Base-by-base conservation (phyloP, 1,140 invertebrate genomes). In the Drosophila carrolli region DNA sequence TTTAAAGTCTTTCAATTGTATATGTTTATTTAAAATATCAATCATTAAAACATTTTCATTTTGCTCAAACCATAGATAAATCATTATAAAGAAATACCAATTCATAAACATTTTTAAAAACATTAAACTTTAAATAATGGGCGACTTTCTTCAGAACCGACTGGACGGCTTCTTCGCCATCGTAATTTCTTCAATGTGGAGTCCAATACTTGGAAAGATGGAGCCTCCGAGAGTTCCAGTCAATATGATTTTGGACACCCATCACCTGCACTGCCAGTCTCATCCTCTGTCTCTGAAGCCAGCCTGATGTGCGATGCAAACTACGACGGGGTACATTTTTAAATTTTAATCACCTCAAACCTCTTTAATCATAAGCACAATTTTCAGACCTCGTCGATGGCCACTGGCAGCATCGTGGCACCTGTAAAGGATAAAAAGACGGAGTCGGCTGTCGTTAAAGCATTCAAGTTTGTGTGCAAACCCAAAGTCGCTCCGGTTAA, bases 401-500 rank as follows among this genome's bases (percentile, higher is more conserved):
- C 67, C 4, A 66, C 62, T 4, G 83, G 75, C 10, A 73, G 63
- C 9, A 44, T 78, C 44, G 38, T 29, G 5, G 32, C 47, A 14
- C 50, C 40, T 8, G 65, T 56, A 23, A 75, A 55, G 41, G 46
- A 44, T 1, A 54, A 51, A 11, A 19, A 41, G 0, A n/a, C 19
- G 8, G 11, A 16, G 7, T 0, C 38, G 4, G 19, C 44, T 9
- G 35, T 72, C 16, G 23, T 68, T 1, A 83, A 75, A 9, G 56
- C 62, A 11, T 75, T 88, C 1, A 77, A 73, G 23, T 80, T 92
- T 55, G 46, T 90, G 6, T 56, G 82, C n/a, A 91, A 82, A 53
- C 92, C 92, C 5, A 76, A 68, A 16, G 77, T 92, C 4, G 92
- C 93, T 0, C 78, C 93, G 0, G 57, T 93, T 1, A 94, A 93